Base-by-base conservation (phyloP, 2,888 invertebrate species). In the Agelastica alni region DNA sequence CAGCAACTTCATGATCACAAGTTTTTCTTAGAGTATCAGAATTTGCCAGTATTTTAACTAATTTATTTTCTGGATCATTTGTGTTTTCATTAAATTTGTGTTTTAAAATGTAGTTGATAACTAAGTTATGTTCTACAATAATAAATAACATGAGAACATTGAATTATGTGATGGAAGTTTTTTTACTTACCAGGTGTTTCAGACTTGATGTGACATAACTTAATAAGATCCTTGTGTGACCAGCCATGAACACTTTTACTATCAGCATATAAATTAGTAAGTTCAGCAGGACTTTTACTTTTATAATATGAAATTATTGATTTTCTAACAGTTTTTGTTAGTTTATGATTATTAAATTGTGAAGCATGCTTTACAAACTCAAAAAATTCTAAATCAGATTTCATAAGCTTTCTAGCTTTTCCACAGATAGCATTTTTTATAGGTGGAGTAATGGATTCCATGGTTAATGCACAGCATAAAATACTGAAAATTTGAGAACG, bases 151-250 rank as follows among this genome's bases (percentile, higher is more conserved):
- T n/a, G n/a, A n/a, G n/a, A 26, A 26, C 26, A 26, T 26, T 26
- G 3, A 2, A 5, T 2, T 6, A 26, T 26, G 26, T 26, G 9
- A 26, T 26, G 26, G 1, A 6, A 26, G 2, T 26, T 7, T n/a
- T n/a, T n/a, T n/a, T n/a, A 79, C 77, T 75, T 71, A 75, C 84
- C 79, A 60, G 75, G 69, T 53, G 75, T 73, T n/a, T 76, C 73
- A 36, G 80, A 62, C 70, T 83, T 83, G 2, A 82, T 67, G 70
- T 87, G 87, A 18, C 80, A 83, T 65, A 86, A 79, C 63, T 83
- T 81, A 1, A 87, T 75, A n/a, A 91, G 77, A 63, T 88, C 89
- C 65, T 84, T 85, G 70, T 91, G 91, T 0, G 83, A 82, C 79
- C 89, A 87, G 3, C 87, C 86, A 64, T 86, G 81, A 59, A 84